Conservation (phyloP, 2,888 invertebrate genomes). For the Trachelus tabidus region DNA sequence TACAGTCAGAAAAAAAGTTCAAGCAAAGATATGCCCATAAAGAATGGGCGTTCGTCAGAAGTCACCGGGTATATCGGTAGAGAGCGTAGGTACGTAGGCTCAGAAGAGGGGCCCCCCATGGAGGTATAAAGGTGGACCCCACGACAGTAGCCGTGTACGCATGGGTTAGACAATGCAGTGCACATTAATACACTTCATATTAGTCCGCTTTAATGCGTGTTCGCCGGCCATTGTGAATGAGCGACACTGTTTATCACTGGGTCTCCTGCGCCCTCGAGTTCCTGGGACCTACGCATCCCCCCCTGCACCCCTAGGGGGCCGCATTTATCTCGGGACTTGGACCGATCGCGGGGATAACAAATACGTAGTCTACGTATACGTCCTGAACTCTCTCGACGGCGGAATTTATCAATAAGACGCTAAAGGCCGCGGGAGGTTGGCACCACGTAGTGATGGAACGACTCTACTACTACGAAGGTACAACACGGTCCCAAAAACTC, state of each 20-base stretch:
- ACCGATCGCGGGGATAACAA: constrained; percentile 55
- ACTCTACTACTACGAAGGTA: background rate
- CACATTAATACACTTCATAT: constrained; percentile 67
- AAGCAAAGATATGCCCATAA: background rate
- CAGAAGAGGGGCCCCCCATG: constrained; percentile 59
- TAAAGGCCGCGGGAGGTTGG: constrained; percentile 17
- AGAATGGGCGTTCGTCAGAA: constrained; percentile 24
- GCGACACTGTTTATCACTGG: constrained; percentile 67
- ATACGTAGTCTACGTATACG: constrained; percentile 34
- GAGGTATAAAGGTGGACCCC: constrained; percentile 58
- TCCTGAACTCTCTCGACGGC: constrained; percentile 30
- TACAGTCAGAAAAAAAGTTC: background rate
- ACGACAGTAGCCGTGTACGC: constrained; percentile 64
- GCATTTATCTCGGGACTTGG: constrained; percentile 58
- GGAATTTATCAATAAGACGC: constrained; percentile 42
- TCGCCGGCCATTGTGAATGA: constrained; percentile 65
- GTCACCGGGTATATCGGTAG: constrained; percentile 52
- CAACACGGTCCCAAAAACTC: background rate
- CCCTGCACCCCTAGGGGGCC: constrained; percentile 43
- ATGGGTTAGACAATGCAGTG: constrained; percentile 64
- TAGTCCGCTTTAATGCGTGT: constrained; percentile 66
- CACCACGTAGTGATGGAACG: constrained; percentile 22
- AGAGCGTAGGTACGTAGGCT: constrained; percentile 37
- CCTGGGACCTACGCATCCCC: constrained; percentile 21
- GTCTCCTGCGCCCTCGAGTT: constrained; percentile 42